Percentiles rank a stretch among this genome's conserved stretches.
phyloP scores from a whole-genome alignment of 2,888 invertebrate species.

The Catocala sponsa region DNA sequence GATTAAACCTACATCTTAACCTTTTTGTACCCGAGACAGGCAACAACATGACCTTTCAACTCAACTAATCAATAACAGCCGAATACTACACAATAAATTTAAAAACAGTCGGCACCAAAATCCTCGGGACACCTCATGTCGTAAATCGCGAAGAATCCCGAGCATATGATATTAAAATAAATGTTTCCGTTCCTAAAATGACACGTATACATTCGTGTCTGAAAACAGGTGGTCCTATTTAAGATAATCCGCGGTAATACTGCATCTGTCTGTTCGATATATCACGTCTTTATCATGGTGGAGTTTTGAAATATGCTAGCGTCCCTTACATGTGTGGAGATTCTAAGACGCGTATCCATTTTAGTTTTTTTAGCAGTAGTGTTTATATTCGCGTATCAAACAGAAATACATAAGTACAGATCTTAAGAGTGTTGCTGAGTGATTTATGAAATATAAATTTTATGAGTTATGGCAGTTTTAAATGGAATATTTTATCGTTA shows the following conservation, averaged over 20 bases:
- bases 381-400: no score
- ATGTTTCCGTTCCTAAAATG: slow-evolving; percentile 75
- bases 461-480: no score
- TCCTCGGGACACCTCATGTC: slow-evolving; percentile 37
- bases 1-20: no score
- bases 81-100: slow-evolving; percentile 20
- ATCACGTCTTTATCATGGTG: slow-evolving; percentile 43
- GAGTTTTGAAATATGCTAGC: slow-evolving; percentile 72
- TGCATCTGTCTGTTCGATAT: slow-evolving; percentile 75
- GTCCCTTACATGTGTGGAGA: slow-evolving; percentile 73
- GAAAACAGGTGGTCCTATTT: slow-evolving; percentile 83
- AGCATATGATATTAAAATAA: slow-evolving; percentile 61
- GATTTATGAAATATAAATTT: no score
- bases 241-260: slow-evolving; percentile 78
- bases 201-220: slow-evolving; percentile 61
- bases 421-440: no score
- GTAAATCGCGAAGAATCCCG: slow-evolving; percentile 53
- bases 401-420: no score
- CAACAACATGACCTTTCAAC: slow-evolving; percentile 7
- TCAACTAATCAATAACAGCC: slow-evolving; percentile 16
- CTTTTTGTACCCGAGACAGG: background rate
- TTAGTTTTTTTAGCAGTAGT: no score
- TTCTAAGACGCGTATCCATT: slow-evolving; percentile 58
- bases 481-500: no score
- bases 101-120: slow-evolving; percentile 27